A percentile compares a stretch with the other conserved stretches of the same genome.
These are phyloP conservation scores for Chionis minor DNA, from an alignment of 2,113 vertebrate genomes.

Conservation along the genomic window DNA sequence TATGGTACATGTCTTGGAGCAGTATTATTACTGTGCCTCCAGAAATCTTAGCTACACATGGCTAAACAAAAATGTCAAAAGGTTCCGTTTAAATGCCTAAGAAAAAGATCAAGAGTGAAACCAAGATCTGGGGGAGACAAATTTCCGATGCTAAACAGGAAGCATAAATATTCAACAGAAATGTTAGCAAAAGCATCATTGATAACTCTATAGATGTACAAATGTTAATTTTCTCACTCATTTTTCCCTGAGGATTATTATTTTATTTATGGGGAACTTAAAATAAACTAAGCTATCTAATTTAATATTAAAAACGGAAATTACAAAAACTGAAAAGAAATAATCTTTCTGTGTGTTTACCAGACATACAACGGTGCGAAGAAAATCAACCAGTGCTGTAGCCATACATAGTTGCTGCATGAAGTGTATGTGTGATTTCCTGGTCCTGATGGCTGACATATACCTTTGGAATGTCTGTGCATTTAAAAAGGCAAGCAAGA, in stretches of 20 bases:
- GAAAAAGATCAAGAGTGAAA: background rate
- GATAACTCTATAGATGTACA: background rate
- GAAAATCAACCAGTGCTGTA: background rate
- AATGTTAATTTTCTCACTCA: rapidly evolving
- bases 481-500: background rate
- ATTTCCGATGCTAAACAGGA: slow-evolving; percentile 7
- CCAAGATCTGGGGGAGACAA: background rate
- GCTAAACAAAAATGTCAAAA: slow-evolving; percentile 27
- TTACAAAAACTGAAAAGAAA: background rate
- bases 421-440: background rate
- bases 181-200: background rate
- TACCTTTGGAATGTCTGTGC: background rate
- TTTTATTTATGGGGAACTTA: background rate
- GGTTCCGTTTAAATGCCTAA: background rate
- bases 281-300: background rate
- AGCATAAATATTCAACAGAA: background rate
- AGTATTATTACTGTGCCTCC: background rate
- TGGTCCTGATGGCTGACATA: background rate
- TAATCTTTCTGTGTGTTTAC: background rate
- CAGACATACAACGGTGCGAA: background rate
- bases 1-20: background rate
- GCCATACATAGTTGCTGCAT: background rate
- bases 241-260: background rate
- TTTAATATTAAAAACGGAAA: background rate
- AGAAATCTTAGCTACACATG: background rate